A percentile compares a stretch with the other conserved stretches of the same genome.
Evolutionary conservation across 2,888 invertebrate species (phyloP).

Genomic region (Pardosa pseudoannulata): DNA sequence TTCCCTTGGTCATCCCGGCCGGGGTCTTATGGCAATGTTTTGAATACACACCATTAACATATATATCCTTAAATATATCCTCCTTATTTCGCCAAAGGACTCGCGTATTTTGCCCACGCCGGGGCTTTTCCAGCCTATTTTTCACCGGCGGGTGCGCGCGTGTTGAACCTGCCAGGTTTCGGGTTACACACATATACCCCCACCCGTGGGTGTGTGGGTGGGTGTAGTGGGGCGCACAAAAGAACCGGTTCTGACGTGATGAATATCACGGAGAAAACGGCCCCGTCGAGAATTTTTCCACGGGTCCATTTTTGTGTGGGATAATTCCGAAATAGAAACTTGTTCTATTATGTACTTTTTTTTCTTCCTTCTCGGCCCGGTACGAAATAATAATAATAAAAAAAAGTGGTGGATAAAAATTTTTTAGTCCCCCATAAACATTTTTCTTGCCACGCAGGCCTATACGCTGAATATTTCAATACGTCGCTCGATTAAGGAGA

Average conservation of each 20-base stretch:
- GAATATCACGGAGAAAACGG: constrained; percentile 63
- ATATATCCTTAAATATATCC: constrained; percentile 20
- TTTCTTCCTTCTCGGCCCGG: too few species aligned
- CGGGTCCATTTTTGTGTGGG: constrained; percentile 44
- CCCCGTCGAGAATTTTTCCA: constrained; percentile 32
- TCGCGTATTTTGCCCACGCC: neutral
- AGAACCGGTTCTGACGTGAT: constrained; percentile 42
- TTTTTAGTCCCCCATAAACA: constrained; percentile 48
- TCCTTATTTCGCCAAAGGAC: neutral
- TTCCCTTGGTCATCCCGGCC: neutral
- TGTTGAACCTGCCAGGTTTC: constrained; percentile 48
- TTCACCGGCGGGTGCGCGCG: constrained; percentile 33
- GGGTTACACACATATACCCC: constrained; percentile 35
- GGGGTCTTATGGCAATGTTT: neutral
- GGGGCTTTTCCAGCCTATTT: constrained; percentile 46
- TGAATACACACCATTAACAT: constrained; percentile 21
- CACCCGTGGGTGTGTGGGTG: too few species aligned
- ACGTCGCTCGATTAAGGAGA: constrained; percentile 62
- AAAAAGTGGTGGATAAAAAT: constrained; percentile 6
- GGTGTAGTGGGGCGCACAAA: constrained; percentile 38
- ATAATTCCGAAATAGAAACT: constrained; percentile 60
- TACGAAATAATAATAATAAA: too few species aligned
- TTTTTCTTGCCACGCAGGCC: constrained; percentile 51
- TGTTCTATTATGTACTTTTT: constrained; percentile 66
- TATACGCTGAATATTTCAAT: constrained; percentile 67